Conservation (phyloP, 1,140 invertebrate genomes). For the Papilio polytes region DNA sequence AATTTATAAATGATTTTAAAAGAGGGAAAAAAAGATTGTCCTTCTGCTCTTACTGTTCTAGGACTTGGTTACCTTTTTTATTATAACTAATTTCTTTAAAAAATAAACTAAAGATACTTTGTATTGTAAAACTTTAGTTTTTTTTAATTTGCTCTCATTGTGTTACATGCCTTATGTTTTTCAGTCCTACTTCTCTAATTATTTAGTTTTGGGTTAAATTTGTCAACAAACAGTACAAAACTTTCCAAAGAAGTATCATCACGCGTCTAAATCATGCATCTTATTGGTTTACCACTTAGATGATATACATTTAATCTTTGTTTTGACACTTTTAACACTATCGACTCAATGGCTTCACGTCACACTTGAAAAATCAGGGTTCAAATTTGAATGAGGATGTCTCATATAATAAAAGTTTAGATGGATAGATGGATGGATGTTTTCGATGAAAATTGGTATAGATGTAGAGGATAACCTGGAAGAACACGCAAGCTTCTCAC, state of each 20-base stretch:
- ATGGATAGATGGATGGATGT: too few relatives aligned
- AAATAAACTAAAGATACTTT: not conserved
- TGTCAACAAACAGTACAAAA: conserved; percentile 3
- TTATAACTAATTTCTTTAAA: too few relatives aligned
- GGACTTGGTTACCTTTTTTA: too few relatives aligned
- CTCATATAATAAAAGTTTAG: too few relatives aligned
- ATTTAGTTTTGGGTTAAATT: conserved; percentile 4
- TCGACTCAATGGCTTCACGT: not conserved
- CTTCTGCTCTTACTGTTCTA: too few relatives aligned
- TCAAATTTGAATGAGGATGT: not conserved
- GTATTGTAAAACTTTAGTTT: not conserved
- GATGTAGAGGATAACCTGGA: too few relatives aligned
- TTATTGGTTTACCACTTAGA: not conserved
- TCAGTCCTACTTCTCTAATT: not conserved
- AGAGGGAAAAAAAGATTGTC: not conserved
- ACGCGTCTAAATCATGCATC: not conserved
- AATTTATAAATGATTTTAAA: not conserved
- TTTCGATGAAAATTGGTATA: too few relatives aligned
- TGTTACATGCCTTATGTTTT: not conserved
- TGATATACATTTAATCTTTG: not conserved
- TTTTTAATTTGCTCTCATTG: not conserved
- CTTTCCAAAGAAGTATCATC: not conserved
- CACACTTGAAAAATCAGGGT: not conserved
- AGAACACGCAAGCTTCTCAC: too few relatives aligned
- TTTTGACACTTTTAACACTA: conserved; percentile 1